phyloP scores from a whole-genome alignment of 92 coral and sea anemone species.

The Plumapathes pennacea region DNA sequence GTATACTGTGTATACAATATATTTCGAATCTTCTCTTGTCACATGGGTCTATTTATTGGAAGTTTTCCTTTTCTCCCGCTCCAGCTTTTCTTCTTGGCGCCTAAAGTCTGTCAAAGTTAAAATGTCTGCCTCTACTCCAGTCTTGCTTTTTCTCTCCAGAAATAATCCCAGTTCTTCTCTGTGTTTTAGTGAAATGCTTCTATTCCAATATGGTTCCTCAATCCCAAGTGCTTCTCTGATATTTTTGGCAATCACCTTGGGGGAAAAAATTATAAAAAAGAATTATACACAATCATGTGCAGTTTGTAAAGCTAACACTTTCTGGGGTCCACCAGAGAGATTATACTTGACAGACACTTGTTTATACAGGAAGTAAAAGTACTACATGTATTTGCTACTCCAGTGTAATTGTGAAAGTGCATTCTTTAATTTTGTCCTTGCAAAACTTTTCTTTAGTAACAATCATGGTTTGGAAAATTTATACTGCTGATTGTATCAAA shows the following conservation, averaged over 20 bases:
- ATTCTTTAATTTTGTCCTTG: too few relatives aligned
- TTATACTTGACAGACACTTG: too few relatives aligned
- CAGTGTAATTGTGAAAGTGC: too few relatives aligned
- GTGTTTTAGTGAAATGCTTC: constrained; percentile 87
- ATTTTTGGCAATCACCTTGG: constrained; percentile 71
- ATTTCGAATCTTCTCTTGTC: too few relatives aligned
- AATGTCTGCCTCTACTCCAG: constrained; percentile 82
- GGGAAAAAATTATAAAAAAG: neutral
- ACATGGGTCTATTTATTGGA: constrained; percentile 2
- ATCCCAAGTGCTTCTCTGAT: constrained; percentile 78
- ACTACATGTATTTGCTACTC: too few relatives aligned
- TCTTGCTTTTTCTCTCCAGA: constrained; percentile 83
- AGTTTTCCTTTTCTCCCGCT: constrained; percentile 17
- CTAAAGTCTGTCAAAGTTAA: constrained; percentile 72
- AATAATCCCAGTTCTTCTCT: constrained; percentile 81
- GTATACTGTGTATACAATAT: too few relatives aligned
- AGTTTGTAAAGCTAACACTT: too few relatives aligned
- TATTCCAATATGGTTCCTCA: constrained; percentile 91
- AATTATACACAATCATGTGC: too few relatives aligned
- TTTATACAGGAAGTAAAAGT: neutral
- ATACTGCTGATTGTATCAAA: too few relatives aligned
- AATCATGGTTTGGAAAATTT: too few relatives aligned
- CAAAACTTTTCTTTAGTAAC: too few relatives aligned
- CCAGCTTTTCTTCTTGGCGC: constrained; percentile 68
- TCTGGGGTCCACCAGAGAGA: too few relatives aligned